Conservation (phyloP, 1,140 invertebrate species). For the Trachymyrmex cornetzi region DNA sequence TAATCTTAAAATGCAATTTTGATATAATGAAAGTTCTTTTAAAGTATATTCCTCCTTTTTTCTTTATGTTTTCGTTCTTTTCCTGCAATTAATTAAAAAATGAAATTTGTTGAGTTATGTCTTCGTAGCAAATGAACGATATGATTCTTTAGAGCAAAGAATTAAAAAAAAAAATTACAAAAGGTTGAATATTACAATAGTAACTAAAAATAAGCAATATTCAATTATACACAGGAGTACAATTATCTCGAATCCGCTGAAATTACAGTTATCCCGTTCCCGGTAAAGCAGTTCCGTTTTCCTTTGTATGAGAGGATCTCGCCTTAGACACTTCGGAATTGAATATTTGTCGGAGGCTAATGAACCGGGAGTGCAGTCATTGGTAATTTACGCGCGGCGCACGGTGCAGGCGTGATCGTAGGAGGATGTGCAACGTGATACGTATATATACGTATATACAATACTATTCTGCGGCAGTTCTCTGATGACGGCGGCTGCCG, state of each 20-base stretch:
- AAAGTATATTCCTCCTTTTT: no score
- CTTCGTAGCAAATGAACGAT: no score
- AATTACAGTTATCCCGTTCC: slow-evolving; percentile 5
- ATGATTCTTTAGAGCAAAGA: neutral
- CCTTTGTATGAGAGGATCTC: slow-evolving; percentile 38
- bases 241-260: slow-evolving; percentile 7
- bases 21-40: no score
- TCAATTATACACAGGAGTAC: neutral
- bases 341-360: slow-evolving; percentile 50
- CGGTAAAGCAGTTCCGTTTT: neutral
- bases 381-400: slow-evolving; percentile 46
- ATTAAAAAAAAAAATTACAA: neutral
- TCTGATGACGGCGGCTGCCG: slow-evolving; percentile 43
- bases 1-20: no score
- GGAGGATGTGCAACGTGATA: slow-evolving; percentile 39
- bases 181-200: neutral
- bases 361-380: slow-evolving; percentile 49
- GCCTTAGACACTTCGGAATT: slow-evolving; percentile 49
- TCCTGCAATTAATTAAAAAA: no score
- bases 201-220: neutral
- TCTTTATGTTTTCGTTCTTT: no score
- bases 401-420: slow-evolving; percentile 29
- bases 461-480: slow-evolving; percentile 26
- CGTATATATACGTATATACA: neutral
- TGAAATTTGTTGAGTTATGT: no score